A percentile compares a stretch with the other conserved stretches of the same genome.
These are phyloP conservation scores for Macrobrachium rosenbergii DNA, from an alignment of 1,140 invertebrate genomes.

Conservation along the genomic window DNA sequence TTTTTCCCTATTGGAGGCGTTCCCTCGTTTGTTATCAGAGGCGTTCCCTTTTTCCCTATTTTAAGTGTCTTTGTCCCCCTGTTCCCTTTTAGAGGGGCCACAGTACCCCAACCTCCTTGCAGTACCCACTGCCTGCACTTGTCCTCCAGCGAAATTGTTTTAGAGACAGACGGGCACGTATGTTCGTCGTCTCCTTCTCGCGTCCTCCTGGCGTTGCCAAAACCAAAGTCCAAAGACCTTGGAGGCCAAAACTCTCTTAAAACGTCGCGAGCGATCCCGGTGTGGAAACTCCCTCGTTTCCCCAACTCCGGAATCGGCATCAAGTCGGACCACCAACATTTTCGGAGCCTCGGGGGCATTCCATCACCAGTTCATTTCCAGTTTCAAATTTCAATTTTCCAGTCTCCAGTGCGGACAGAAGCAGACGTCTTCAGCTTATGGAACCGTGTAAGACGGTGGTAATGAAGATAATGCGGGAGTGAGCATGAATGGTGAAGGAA, in stretches of 20 bases:
- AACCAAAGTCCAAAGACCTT: no score
- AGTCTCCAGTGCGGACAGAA: constrained; percentile 29
- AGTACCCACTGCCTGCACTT: neutral
- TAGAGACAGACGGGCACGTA: no score
- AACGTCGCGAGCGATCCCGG: no score
- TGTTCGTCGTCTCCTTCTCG: neutral
- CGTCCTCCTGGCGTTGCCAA: neutral
- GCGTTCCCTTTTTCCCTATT: no score
- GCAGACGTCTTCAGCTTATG: constrained; percentile 29
- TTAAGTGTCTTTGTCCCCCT: no score
- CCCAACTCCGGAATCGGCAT: neutral
- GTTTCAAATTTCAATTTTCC: constrained; percentile 38
- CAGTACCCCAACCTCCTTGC: no score
- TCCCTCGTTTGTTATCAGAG: no score
- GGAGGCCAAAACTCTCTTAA: no score
- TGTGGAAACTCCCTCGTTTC: neutral
- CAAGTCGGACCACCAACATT: neutral
- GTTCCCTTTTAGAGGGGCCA: no score
- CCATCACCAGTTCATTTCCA: constrained; percentile 43
- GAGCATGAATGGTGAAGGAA: neutral
- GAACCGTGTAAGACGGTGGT: constrained; percentile 27
- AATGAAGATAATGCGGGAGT: constrained; percentile 28
- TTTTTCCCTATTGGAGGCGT: no score
- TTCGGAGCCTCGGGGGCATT: constrained; percentile 8
- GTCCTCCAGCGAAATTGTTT: neutral